Evolutionary conservation across 2,797 vertebrate species (phyloP), one percentile per base, ranked within the genome.

Genomic region (Artibeus lituratus): DNA sequence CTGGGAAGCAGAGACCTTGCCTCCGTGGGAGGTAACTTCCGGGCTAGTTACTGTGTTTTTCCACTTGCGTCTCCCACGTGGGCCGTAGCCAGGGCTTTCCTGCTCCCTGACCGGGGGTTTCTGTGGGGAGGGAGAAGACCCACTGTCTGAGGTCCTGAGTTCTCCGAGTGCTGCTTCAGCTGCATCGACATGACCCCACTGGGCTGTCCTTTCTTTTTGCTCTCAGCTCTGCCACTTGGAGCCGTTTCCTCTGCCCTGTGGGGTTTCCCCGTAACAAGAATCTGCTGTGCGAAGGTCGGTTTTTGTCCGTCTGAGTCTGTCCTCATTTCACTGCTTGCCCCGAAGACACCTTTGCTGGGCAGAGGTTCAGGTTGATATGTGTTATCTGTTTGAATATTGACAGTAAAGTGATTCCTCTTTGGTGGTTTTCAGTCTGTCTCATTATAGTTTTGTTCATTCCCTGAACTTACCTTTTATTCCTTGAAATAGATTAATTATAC

Each of bases 61-160:
- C 51, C 22, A 0, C 49, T 11, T 0, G 0, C 10, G 42, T 37
- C 5, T 37, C 59, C 11, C 6, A 2, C 4, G 0, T 10, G 57
- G 53, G 70, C 26, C 3, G 57, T 10, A 44, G 2, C 4, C 7
- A 2, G 14, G 59, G 22, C 32, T 49, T 35, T 8, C 0, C 5
- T 8, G 3, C 12, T 19, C 22, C 62, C 19, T 18, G 14, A 10
- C 29, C 5, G 1, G 42, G 11, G 29, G 4, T 14, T 11, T 51
- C 42, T 53, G 12, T 26, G 77, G 19, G 2, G 11, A 6, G 67
- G 29, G 78, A 37, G 26, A 3, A 16, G 39, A 35, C 37, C 3
- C 24, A 0, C 18, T 10, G 59, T 22, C 7, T 9, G 4, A 69
- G 21, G n/a, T 39, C 7, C 26, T 6, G 7, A 12, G 11, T 59